Evolutionary conservation across 2,888 invertebrate species (phyloP).

Genomic region (Archips xylosteana): DNA sequence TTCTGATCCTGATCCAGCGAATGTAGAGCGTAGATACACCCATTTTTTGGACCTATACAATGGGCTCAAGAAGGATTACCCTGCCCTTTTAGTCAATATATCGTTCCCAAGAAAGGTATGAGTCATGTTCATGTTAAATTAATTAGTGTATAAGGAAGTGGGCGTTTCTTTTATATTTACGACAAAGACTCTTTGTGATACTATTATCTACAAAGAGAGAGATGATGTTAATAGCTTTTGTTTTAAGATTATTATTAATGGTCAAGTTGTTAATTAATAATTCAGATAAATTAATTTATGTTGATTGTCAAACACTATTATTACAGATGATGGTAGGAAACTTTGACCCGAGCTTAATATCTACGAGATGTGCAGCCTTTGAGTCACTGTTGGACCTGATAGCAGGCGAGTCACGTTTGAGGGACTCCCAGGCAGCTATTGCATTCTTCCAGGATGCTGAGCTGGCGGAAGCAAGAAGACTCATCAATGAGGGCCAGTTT

Average conservation of each 20-base stretch:
- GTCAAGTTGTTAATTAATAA: not conserved
- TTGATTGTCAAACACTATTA: conserved; percentile 15
- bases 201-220: not conserved
- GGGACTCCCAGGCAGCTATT: conserved; percentile 85
- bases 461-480: conserved; percentile 85
- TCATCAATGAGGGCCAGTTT: conserved; percentile 85
- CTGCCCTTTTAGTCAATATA: conserved; percentile 80
- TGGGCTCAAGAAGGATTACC: conserved; percentile 85
- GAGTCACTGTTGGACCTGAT: conserved; percentile 86
- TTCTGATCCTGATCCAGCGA: conserved; percentile 86
- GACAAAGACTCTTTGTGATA: not conserved
- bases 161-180: conserved; percentile 1
- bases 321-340: conserved; percentile 88
- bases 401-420: conserved; percentile 82
- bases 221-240: not conserved
- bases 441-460: conserved; percentile 89
- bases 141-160: conserved; percentile 12
- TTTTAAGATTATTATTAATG: not conserved
- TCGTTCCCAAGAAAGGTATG: conserved; percentile 89
- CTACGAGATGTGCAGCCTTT: conserved; percentile 87
- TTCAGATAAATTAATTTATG: no score
- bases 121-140: conserved; percentile 48
- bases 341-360: conserved; percentile 88
- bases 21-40: conserved; percentile 89
- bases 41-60: conserved; percentile 89